Percentiles rank a stretch among this genome's conserved stretches.
phyloP scores from a whole-genome alignment of 2,888 invertebrate species.

The Folsomia manolachei region DNA sequence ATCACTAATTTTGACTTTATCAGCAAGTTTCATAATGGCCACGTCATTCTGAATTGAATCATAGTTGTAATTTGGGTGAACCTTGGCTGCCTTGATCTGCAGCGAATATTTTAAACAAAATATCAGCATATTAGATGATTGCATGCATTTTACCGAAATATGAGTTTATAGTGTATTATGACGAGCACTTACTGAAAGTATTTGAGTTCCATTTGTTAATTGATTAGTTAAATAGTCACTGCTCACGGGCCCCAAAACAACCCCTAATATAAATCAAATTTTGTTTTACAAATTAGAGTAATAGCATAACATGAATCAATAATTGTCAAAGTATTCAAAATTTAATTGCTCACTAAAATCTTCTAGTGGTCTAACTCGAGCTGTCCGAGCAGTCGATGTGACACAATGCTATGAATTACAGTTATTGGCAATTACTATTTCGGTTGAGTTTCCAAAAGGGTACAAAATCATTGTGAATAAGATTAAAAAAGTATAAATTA shows the following conservation, averaged over 20 bases:
- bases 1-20: constrained; percentile 24
- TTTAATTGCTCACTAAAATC: too few species aligned
- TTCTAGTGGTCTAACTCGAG: constrained; percentile 28
- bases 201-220: constrained; percentile 25
- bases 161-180: too few species aligned
- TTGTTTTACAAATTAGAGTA: too few species aligned
- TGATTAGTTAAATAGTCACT: constrained; percentile 33
- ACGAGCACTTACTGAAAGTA: constrained; percentile 34
- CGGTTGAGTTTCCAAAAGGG: background rate
- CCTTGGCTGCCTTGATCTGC: constrained; percentile 38
- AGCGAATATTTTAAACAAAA: too few species aligned
- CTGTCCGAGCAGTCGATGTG: constrained; percentile 27
- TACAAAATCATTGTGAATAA: background rate
- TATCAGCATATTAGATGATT: background rate
- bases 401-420: constrained; percentile 31
- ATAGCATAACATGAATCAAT: too few species aligned
- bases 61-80: constrained; percentile 40
- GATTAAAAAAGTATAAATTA: background rate
- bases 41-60: constrained; percentile 39
- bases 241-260: constrained; percentile 38
- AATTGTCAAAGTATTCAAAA: too few species aligned
- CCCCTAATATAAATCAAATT: too few species aligned
- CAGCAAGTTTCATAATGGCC: constrained; percentile 34
- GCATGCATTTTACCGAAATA: background rate
- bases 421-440: background rate